Conservation (phyloP, 2,113 vertebrate species). For the Cranoglanis bouderius region DNA sequence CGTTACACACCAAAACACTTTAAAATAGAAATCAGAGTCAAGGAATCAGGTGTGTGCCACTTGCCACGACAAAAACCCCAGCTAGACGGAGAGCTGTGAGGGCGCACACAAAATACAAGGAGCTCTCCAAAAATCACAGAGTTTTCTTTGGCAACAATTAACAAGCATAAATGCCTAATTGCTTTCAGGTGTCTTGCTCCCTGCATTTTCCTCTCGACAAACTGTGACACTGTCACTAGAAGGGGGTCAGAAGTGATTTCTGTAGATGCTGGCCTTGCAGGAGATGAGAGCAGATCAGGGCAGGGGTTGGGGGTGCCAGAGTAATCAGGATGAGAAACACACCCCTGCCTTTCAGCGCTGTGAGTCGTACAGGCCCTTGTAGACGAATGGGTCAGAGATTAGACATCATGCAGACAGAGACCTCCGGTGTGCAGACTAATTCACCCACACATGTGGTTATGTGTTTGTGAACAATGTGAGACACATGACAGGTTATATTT, state of each 20-base stretch:
- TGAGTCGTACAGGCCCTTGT: slow-evolving; percentile 81
- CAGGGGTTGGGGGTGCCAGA: slow-evolving; percentile 54
- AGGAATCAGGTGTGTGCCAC: slow-evolving; percentile 43
- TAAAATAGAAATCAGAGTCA: slow-evolving; percentile 14
- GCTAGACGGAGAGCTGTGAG: slow-evolving; percentile 28
- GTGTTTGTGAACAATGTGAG: slow-evolving; percentile 15
- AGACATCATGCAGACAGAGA: slow-evolving; percentile 82
- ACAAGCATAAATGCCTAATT: slow-evolving; percentile 51
- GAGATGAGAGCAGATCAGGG: slow-evolving; percentile 61
- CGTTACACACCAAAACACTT: slow-evolving; percentile 36
- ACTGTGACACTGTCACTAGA: slow-evolving; percentile 61
- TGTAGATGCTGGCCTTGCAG: slow-evolving; percentile 93
- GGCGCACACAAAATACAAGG: slow-evolving; percentile 40
- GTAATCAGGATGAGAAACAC: slow-evolving; percentile 90
- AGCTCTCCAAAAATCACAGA: slow-evolving; percentile 54
- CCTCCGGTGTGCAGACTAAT: slow-evolving; percentile 90
- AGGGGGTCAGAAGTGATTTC: slow-evolving; percentile 85
- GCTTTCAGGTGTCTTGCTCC: slow-evolving; percentile 57
- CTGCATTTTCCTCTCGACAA: slow-evolving; percentile 48
- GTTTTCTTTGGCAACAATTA: slow-evolving; percentile 42
- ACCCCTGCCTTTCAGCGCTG: slow-evolving; percentile 64
- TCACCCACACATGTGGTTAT: slow-evolving; percentile 68
- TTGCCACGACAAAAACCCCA: slow-evolving; percentile 29
- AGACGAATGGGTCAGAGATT: slow-evolving; percentile 89
- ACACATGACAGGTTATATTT: background rate